phyloP scores from a whole-genome alignment of 2,888 invertebrate species.

The Athalia circularis region DNA sequence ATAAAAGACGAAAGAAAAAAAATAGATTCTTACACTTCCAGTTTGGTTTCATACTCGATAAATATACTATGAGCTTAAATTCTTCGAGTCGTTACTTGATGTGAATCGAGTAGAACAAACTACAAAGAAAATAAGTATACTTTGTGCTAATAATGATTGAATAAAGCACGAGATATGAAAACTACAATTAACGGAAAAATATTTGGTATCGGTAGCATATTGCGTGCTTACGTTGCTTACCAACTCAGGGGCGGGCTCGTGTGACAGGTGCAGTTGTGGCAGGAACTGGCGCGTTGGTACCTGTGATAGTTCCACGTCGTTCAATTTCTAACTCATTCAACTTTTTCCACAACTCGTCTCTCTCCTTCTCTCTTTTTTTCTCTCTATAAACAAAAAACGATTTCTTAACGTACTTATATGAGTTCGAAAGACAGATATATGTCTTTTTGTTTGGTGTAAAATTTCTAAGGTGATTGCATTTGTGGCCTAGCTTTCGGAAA shows the following conservation, averaged over 20 bases:
- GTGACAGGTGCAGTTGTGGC: slow-evolving; percentile 69
- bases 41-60: no score
- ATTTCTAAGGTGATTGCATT: background rate
- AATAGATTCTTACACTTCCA: no score
- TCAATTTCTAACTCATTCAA: slow-evolving; percentile 90
- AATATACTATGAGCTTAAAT: background rate
- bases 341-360: slow-evolving; percentile 98
- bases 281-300: slow-evolving; percentile 67
- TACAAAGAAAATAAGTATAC: background rate
- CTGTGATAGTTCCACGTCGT: slow-evolving; percentile 65
- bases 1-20: no score
- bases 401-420: slow-evolving; percentile 12
- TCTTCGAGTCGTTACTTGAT: background rate
- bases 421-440: background rate
- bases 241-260: slow-evolving; percentile 73
- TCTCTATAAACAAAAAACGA: slow-evolving; percentile 79
- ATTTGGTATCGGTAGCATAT: slow-evolving; percentile 12
- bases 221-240: slow-evolving; percentile 60
- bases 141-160: slow-evolving; percentile 19
- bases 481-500: background rate
- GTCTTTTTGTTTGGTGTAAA: background rate
- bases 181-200: slow-evolving; percentile 1
- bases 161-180: slow-evolving; percentile 25
- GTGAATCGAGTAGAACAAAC: background rate
- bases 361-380: slow-evolving; percentile 96